Base-by-base conservation (phyloP, 2,888 invertebrate species). In the Pseudococcus longispinus region DNA sequence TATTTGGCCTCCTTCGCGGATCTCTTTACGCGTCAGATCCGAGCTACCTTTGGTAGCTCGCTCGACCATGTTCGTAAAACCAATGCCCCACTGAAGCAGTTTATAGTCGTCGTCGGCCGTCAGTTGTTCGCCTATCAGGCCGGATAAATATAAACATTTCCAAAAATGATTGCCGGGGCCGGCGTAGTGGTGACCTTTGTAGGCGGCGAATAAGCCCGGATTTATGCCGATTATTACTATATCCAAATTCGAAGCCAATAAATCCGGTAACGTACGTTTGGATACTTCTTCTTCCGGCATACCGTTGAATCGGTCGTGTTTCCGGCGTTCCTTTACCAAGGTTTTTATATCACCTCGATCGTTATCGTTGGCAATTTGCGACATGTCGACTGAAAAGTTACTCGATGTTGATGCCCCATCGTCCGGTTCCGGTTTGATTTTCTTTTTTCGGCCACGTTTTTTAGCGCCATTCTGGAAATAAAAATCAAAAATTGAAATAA, bases 121-220 rank as follows among this genome's bases (percentile, higher is more conserved):
- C 95, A 98, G 95, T 91, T 97, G 98, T 90, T 98, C 97, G 88
- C 97, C 94, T 20, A 98, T 98, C 87, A 99, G 93, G 9, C 98
- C 98, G 83, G 98, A 97, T 89, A 98, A 92, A 92, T 96, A 98
- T 88, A 98, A 92, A 91, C 98, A 98, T 92, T 98, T 98, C 98
- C 98, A 99, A 92, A 99, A 98, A 92, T 99, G 99, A 92, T 99
- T 99, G 80, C 98, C 98, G 80, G 98, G 98, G 85, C 98, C 98
- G 86, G 98, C 98, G 92, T 99, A 99, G 92, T 99, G 98, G 92
- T 98, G 98, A 2, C 98, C 98, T 91, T 98, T 97, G 92, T 97
- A 98, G 89, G 98, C 98, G 89, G 98, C 98, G 92, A 97, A 97
- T 90, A 98, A 92, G 2, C 98, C 98, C 15, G 98, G 98, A 93